Evolutionary conservation across 2,113 vertebrate genomes (phyloP), one percentile per base, ranked within the genome.

Genomic region (Symphodus melops): DNA sequence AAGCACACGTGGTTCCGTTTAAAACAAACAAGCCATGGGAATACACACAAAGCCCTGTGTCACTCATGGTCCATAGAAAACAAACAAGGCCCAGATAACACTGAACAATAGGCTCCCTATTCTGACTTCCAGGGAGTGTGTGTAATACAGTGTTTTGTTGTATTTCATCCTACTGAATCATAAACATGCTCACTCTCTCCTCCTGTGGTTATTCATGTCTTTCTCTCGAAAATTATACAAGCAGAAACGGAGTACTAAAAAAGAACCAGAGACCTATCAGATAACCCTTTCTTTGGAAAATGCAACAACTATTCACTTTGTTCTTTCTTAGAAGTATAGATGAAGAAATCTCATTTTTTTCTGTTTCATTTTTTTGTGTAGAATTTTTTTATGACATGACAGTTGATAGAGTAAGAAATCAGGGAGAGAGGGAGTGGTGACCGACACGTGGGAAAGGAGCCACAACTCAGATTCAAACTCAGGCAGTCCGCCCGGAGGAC

Each of bases 51-150:
- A 85, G 75, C 85, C 48, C 48, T 82, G 71, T 83, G 87, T 92
- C 89, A 88, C 83, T 87, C 77, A 79, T 52, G 81, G 82, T 78
- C 87, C 84, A 81, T 66, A 76, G 79, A 90, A 85, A 90, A 92
- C 90, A 91, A 89, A 91, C 83, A 87, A 79, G 75, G 73, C 78
- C 90, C 89, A 92, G 90, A 92, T 91, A 90, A 79, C 23, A 12
- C n/a, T n/a, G 90, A 92, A 94, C 93, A 94, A 94, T 93, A 75
- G 88, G 64, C 73, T 86, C 85, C 87, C 86, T 91, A 86, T 91
- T 86, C 84, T 14, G 72, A 84, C 81, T 87, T 90, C 88, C 85
- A 85, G 75, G 56, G 77, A 89, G 79, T 73, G 81, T 75, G 87
- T 77, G 88, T 82, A 77, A 86, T 83, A 72, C 79, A 81, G 70